Base-by-base conservation (phyloP, 2,888 invertebrate species). In the Perithous albicinctus region DNA sequence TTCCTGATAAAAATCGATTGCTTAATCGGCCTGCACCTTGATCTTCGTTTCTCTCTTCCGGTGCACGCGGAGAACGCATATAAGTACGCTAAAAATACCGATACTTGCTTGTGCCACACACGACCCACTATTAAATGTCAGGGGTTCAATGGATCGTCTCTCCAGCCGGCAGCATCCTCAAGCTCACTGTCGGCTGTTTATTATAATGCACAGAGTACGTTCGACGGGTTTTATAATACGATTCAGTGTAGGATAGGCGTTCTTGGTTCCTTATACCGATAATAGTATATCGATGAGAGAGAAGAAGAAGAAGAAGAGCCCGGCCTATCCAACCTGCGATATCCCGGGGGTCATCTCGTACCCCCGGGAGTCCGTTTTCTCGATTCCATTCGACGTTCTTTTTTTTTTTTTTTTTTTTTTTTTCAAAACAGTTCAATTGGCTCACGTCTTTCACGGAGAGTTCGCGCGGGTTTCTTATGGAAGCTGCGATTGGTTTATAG, bases 121-220 rank as follows among this genome's bases (percentile, higher is more conserved):
- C 83, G 85, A 85, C 86, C 85, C 80, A 85, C 85, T 85, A 86
- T 86, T 85, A 78, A 85, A 86, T 86, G 85, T 83, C 85, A 85
- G 77, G 84, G 76, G 86, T 86, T 82, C 85, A 85, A 82, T 83
- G 78, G 78, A 85, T 83, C 82, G 78, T 67, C 72, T 67, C 72
- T 74, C 56, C 70, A 64, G 69, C 80, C 73, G 64, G 74, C 48
- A 76, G 41, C 75, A 78, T 69, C 46, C 54, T 41, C 66, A 15
- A 61, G 48, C 59, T 41, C 70, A 66, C 29, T 46, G 32, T 48
- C 29, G 32, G 54, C 70, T 35, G 43, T 75, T 75, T 54, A 43
- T 69, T 70, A 75, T 70, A 63, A 75, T 54, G 56, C 43, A 46
- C 43, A 46, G 15, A 6, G 18, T 15, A 23, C 38, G 64, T 64